Evolutionary conservation across 2,113 vertebrate genomes (phyloP).

Genomic region (Psephotus haematonotus): DNA sequence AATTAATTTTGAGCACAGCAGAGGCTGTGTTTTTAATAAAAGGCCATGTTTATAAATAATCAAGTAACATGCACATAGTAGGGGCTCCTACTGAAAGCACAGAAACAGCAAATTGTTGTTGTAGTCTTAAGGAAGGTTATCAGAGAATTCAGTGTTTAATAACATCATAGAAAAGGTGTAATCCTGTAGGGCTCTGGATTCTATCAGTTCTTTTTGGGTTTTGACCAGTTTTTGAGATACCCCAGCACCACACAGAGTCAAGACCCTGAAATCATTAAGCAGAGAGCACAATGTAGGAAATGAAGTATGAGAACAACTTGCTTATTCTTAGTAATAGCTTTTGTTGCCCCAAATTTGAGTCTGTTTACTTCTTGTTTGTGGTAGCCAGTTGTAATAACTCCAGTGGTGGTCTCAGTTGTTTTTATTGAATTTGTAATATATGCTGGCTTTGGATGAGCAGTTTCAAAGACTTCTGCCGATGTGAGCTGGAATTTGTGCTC

Average conservation of each 20-base stretch:
- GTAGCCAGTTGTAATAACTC: not conserved
- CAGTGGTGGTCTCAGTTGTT: not conserved
- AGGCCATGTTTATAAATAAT: slow-evolving; percentile 57
- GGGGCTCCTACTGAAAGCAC: slow-evolving; percentile 31
- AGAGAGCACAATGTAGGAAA: slow-evolving; percentile 22
- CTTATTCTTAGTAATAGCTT: slow-evolving; percentile 14
- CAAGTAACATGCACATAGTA: not conserved
- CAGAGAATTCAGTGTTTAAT: not conserved
- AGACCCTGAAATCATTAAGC: slow-evolving; percentile 14
- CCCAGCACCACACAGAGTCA: not conserved
- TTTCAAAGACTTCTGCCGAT: not conserved
- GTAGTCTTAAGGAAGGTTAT: slow-evolving; percentile 14
- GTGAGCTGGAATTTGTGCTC: not conserved
- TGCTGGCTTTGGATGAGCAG: not conserved
- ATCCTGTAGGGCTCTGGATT: not conserved
- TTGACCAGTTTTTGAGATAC: not conserved
- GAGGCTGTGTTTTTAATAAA: slow-evolving; percentile 46
- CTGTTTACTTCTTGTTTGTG: slow-evolving; percentile 6
- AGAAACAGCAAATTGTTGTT: slow-evolving; percentile 13
- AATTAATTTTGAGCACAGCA: slow-evolving; percentile 9
- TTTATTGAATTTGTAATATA: not conserved
- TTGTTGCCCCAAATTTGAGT: not conserved
- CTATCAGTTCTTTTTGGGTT: not conserved
- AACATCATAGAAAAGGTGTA: not conserved
- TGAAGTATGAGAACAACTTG: not conserved